These are phyloP conservation scores for Oophaga sylvatica DNA, from an alignment of 2,797 vertebrate species.

Conservation along the genomic window DNA sequence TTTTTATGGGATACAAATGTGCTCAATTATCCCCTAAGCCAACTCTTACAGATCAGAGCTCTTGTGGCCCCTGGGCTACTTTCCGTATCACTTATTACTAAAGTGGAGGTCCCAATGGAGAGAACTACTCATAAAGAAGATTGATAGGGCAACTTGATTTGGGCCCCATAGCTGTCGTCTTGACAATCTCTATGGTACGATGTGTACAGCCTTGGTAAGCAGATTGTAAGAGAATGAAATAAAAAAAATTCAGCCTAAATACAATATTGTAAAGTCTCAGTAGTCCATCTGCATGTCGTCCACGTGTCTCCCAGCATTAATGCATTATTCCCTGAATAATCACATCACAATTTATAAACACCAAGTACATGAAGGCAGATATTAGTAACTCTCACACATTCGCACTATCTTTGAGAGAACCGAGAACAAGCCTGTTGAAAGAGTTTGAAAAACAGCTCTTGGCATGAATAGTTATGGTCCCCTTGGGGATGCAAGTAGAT, in stretches of 20 bases:
- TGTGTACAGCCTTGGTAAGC: not conserved
- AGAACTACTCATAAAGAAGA: not conserved
- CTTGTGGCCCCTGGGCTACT: too few relatives aligned
- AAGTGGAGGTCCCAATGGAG: not conserved
- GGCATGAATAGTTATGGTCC: slow-evolving; percentile 69
- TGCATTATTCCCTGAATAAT: slow-evolving; percentile 55
- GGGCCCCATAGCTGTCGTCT: not conserved
- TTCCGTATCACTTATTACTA: not conserved
- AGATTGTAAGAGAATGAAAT: not conserved
- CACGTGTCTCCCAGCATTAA: slow-evolving; percentile 28
- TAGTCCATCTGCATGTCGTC: slow-evolving; percentile 32
- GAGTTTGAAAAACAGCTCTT: slow-evolving; percentile 70
- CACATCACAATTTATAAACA: slow-evolving; percentile 56
- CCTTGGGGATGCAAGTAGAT: slow-evolving; percentile 67
- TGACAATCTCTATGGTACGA: not conserved
- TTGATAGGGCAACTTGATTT: not conserved
- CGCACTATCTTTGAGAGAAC: slow-evolving; percentile 63
- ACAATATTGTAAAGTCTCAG: not conserved
- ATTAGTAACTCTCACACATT: slow-evolving; percentile 56
- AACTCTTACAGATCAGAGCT: too few relatives aligned
- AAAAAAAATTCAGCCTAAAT: not conserved
- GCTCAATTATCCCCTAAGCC: too few relatives aligned
- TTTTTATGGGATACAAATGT: too few relatives aligned
- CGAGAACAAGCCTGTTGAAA: slow-evolving; percentile 64
- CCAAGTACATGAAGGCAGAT: slow-evolving; percentile 50